Evolutionary conservation across 1,140 invertebrate genomes (phyloP).

Genomic region (Pinna nobilis): DNA sequence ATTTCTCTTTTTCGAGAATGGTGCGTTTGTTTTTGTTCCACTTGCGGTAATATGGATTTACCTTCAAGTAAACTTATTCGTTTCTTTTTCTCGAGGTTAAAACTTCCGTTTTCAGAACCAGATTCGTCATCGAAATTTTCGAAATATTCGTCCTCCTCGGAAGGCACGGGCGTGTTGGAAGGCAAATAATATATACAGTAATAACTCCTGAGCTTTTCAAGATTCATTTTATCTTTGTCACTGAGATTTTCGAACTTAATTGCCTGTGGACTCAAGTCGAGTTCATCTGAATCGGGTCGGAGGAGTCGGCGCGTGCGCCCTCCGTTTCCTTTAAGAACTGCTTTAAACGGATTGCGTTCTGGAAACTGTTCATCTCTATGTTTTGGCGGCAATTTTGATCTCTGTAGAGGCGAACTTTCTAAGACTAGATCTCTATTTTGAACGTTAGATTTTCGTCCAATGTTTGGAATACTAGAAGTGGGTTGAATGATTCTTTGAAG

Average conservation of each 20-base stretch:
- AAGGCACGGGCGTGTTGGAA: conserved; percentile 30
- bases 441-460: conserved; percentile 50
- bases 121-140: background rate
- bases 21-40: too few species aligned
- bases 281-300: conserved; percentile 25
- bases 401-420: conserved; percentile 45
- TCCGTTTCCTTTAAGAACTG: conserved; percentile 20
- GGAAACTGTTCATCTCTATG: conserved; percentile 2
- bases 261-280: conserved; percentile 31
- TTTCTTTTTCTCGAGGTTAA: conserved; percentile 20
- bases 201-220: conserved; percentile 56
- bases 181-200: conserved; percentile 63
- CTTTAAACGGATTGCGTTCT: conserved; percentile 36
- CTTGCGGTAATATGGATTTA: conserved; percentile 3
- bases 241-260: conserved; percentile 30
- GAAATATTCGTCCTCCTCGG: conserved; percentile 23
- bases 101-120: background rate
- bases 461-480: conserved; percentile 59
- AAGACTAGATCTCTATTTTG: conserved; percentile 43
- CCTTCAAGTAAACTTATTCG: conserved; percentile 20
- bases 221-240: conserved; percentile 53
- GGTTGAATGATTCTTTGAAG: conserved; percentile 58
- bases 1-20: conserved; percentile 19
- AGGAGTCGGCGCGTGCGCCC: conserved; percentile 10
- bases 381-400: conserved; percentile 20